phyloP scores from a whole-genome alignment of 2,888 invertebrate genomes.

The Amorpha juglandis region DNA sequence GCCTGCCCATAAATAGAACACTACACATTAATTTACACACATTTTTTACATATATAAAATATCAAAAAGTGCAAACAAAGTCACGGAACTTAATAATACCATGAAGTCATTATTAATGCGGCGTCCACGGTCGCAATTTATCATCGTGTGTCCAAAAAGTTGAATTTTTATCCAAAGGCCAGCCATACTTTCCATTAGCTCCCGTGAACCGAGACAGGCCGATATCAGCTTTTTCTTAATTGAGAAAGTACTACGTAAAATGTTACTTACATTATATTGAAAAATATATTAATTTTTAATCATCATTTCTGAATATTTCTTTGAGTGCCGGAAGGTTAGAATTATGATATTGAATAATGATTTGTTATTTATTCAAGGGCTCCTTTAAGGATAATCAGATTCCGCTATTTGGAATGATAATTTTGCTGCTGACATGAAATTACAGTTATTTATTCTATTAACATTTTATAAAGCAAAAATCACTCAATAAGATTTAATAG shows the following conservation, averaged over 20 bases:
- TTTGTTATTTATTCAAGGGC: not conserved
- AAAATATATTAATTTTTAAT: not conserved
- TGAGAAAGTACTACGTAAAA: slow-evolving; percentile 11
- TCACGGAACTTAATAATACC: not conserved
- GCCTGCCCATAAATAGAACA: too few species aligned
- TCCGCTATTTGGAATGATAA: not conserved
- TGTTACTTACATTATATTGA: slow-evolving; percentile 9
- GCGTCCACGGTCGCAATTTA: slow-evolving; percentile 15
- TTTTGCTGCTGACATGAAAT: not conserved
- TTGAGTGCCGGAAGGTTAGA: not conserved
- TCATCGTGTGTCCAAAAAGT: slow-evolving; percentile 28
- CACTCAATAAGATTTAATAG: too few species aligned
- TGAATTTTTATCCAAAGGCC: slow-evolving; percentile 30
- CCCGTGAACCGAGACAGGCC: slow-evolving; percentile 24
- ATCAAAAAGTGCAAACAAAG: not conserved
- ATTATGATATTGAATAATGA: not conserved
- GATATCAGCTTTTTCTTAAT: slow-evolving; percentile 24
- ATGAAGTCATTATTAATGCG: not conserved
- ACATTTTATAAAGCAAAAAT: not conserved
- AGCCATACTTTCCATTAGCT: slow-evolving; percentile 32
- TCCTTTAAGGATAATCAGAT: not conserved
- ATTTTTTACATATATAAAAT: not conserved
- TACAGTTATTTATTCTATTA: not conserved
- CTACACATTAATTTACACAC: too few species aligned
- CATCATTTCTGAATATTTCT: not conserved